Conservation (phyloP, 2,888 invertebrate species). For the Keiferia lycopersicella region DNA sequence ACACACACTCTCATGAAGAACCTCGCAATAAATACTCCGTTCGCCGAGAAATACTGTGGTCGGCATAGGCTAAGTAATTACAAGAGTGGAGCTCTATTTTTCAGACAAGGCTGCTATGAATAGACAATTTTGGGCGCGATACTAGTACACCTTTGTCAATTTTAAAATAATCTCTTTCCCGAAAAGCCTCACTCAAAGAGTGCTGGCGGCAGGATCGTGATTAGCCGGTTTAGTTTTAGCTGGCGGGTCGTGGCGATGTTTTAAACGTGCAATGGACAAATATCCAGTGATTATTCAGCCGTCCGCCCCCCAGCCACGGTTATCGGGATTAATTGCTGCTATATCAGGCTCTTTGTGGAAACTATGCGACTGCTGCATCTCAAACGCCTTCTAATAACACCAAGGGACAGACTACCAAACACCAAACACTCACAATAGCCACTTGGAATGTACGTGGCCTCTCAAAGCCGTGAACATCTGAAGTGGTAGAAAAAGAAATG, state of each 20-base stretch:
- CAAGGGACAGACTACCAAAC: no score
- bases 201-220: neutral
- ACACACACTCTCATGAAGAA: no score
- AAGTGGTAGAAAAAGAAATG: no score
- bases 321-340: slow-evolving; percentile 31
- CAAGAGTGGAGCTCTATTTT: neutral
- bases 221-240: neutral
- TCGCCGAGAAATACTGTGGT: no score
- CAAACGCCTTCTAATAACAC: no score
- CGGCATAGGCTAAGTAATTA: no score
- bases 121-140: neutral
- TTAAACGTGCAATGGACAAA: slow-evolving; percentile 30
- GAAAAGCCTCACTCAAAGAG: neutral
- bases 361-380: no score
- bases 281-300: slow-evolving; percentile 29
- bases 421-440: no score
- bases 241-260: slow-evolving; percentile 1
- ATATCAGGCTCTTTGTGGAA: no score
- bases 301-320: slow-evolving; percentile 30
- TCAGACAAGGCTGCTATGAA: neutral
- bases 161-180: neutral
- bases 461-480: no score
- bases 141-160: neutral
- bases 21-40: no score
- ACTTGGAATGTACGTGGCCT: no score